Conservation (phyloP, 2,888 invertebrate genomes). For the Drosophila emarginata region DNA sequence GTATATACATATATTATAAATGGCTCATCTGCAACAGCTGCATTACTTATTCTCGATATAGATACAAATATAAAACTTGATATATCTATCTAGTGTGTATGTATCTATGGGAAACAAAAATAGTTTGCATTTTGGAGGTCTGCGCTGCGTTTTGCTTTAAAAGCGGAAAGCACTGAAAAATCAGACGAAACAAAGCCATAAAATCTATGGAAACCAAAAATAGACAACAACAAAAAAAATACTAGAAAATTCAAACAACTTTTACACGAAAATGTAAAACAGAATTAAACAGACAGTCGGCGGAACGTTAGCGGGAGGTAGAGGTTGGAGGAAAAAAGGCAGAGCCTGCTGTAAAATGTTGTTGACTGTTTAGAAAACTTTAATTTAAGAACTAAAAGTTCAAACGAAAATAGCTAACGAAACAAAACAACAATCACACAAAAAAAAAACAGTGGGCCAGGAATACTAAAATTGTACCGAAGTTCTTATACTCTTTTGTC, state of each 20-base stretch:
- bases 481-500: too few species aligned
- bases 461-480: not conserved
- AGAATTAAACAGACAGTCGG: not conserved
- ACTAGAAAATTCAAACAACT: constrained; percentile 45
- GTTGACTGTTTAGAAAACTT: constrained; percentile 69
- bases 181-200: constrained; percentile 57
- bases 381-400: constrained; percentile 60
- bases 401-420: constrained; percentile 14
- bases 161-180: constrained; percentile 41
- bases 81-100: not conserved
- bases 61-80: not conserved
- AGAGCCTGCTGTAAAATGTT: constrained; percentile 60
- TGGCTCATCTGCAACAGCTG: not conserved
- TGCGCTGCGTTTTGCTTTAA: constrained; percentile 31
- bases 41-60: not conserved
- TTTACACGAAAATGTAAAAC: constrained; percentile 38
- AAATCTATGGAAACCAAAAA: constrained; percentile 24
- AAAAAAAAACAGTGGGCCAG: too few species aligned
- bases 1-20: not conserved
- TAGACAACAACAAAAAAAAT: constrained; percentile 52
- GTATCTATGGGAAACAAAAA: constrained; percentile 60
- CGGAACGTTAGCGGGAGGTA: constrained; percentile 15
- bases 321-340: not conserved
- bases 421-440: not conserved
- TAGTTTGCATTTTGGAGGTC: constrained; percentile 72